Conservation (phyloP, 2,113 vertebrate species). For the Collichthys lucidus region DNA sequence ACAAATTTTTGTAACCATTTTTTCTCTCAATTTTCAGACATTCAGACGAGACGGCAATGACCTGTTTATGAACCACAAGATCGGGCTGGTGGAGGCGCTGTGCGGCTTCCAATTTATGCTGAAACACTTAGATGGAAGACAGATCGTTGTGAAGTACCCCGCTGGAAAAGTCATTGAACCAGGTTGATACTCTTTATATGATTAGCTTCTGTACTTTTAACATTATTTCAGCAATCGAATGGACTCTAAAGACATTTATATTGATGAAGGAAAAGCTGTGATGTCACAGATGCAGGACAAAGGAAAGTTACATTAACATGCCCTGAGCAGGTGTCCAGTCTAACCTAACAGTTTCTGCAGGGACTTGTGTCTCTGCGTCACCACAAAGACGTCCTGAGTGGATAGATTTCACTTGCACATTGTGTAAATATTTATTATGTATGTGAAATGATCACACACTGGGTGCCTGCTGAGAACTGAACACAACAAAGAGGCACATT, state of each 20-base stretch:
- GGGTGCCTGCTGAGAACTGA: slow-evolving; percentile 19
- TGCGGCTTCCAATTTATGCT: slow-evolving; percentile 98
- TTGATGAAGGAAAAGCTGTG: not conserved
- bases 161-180: slow-evolving; percentile 98
- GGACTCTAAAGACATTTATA: not conserved
- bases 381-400: not conserved
- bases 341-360: not conserved
- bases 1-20: not conserved
- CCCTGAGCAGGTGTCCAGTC: not conserved
- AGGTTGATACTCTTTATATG: slow-evolving; percentile 74
- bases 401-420: not conserved
- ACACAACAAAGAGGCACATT: not conserved
- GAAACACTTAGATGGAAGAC: slow-evolving; percentile 94
- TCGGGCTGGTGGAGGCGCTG: slow-evolving; percentile 96
- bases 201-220: not conserved
- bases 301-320: not conserved
- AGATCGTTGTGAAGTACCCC: slow-evolving; percentile 96
- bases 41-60: slow-evolving; percentile 92
- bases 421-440: not conserved
- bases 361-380: not conserved
- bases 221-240: not conserved
- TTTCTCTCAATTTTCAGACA: slow-evolving; percentile 62
- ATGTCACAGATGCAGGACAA: not conserved
- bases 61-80: slow-evolving; percentile 94
- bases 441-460: not conserved